A percentile compares a stretch with the other conserved stretches of the same genome.
These are phyloP conservation scores for Ardeotis arabs DNA, from an alignment of 2,113 vertebrate species.

Conservation along the genomic window DNA sequence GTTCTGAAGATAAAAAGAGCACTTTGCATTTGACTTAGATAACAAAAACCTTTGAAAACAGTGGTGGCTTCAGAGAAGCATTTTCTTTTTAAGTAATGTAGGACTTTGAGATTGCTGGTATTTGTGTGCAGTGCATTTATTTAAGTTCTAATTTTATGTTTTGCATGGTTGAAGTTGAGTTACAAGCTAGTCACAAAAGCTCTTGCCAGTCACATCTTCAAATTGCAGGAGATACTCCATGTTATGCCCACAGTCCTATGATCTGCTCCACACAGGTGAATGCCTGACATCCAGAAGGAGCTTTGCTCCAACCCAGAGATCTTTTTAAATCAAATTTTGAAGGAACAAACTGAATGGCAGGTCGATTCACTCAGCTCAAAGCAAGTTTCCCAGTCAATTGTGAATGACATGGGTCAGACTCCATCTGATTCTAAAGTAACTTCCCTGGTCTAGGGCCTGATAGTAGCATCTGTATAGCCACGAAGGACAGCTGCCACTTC, in stretches of 20 bases:
- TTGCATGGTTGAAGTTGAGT: not conserved
- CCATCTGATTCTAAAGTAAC: not conserved
- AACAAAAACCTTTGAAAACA: slow-evolving; percentile 18
- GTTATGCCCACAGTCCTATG: not conserved
- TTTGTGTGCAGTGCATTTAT: not conserved
- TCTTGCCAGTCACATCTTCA: not conserved
- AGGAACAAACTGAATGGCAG: not conserved
- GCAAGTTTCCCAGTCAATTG: not conserved
- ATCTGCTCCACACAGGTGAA: not conserved
- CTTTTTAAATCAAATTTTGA: not conserved
- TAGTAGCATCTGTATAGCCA: not conserved
- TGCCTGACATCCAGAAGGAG: not conserved
- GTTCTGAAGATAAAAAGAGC: slow-evolving; percentile 30
- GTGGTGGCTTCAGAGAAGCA: not conserved
- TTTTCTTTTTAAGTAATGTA: not conserved
- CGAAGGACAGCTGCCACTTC: not conserved
- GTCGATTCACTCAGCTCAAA: not conserved
- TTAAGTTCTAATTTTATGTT: not conserved
- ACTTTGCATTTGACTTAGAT: slow-evolving; percentile 13
- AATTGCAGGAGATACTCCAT: not conserved
- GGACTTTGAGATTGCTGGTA: not conserved
- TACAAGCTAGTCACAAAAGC: not conserved
- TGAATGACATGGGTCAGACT: not conserved
- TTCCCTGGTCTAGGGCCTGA: not conserved
- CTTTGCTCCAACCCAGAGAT: not conserved